Percentiles rank a stretch among this genome's conserved stretches.
Conservation (phyloP, 2,797 vertebrate genomes). For the Catharus ustulatus region DNA sequence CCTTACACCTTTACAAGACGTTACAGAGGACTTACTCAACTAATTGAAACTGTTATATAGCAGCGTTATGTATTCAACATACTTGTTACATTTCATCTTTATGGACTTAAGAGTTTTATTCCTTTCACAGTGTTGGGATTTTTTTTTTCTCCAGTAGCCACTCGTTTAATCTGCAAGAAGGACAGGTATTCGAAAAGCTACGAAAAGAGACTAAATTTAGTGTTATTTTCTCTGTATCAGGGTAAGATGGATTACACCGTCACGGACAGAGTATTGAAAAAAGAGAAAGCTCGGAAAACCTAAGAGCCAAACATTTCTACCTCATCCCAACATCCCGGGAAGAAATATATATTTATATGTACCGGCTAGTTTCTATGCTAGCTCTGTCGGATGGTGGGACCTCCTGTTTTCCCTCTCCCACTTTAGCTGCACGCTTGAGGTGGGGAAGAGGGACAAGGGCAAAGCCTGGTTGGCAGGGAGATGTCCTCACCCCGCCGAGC, state of each 20-base stretch:
- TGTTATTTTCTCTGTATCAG: background rate
- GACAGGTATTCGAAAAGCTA: background rate
- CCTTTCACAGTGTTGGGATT: slow-evolving; percentile 24
- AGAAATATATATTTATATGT: background rate
- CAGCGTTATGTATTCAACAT: slow-evolving; percentile 59
- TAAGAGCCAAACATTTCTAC: background rate
- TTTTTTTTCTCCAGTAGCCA: background rate
- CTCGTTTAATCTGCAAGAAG: background rate
- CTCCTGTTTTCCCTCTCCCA: background rate
- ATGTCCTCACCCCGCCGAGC: background rate
- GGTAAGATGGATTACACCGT: background rate
- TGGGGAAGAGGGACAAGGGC: background rate
- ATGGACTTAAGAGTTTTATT: slow-evolving; percentile 60
- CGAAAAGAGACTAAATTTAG: background rate
- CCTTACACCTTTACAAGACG: slow-evolving; percentile 73
- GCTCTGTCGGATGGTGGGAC: background rate
- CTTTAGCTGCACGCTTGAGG: background rate
- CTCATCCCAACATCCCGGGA: background rate
- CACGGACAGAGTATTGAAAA: background rate
- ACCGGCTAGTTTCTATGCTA: background rate
- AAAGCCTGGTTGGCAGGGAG: background rate
- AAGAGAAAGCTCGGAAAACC: background rate
- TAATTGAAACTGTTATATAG: slow-evolving; percentile 62
- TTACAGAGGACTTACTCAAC: slow-evolving; percentile 58
- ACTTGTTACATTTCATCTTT: slow-evolving; percentile 69